phyloP scores from a whole-genome alignment of 2,113 vertebrate genomes.

The Cyphomyrus plagiostoma region DNA sequence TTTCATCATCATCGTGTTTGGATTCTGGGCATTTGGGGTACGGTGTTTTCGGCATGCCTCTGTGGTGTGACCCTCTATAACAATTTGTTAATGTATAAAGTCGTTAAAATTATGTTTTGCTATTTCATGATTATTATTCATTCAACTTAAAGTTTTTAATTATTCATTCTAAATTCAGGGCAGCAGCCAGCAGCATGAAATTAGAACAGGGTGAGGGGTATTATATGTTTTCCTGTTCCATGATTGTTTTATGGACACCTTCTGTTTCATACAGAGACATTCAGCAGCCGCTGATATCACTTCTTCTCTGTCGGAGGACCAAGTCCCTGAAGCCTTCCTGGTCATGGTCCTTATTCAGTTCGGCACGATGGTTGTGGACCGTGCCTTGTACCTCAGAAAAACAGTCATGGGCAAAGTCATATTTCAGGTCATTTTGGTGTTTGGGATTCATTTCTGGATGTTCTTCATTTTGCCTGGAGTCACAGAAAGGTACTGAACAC shows the following conservation, averaged over 20 bases:
- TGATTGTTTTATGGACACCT: not conserved
- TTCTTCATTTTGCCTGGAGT: slow-evolving; percentile 83
- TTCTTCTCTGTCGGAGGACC: slow-evolving; percentile 87
- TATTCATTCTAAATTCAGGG: not conserved
- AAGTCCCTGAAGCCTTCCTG: slow-evolving; percentile 85
- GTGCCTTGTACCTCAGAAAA: slow-evolving; percentile 79
- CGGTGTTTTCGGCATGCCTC: not conserved
- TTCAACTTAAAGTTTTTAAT: not conserved
- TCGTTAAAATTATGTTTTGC: not conserved
- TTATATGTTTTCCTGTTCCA: not conserved
- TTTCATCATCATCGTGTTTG: slow-evolving; percentile 92
- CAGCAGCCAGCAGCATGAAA: not conserved
- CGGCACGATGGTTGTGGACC: slow-evolving; percentile 86
- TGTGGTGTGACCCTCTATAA: not conserved
- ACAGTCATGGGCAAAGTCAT: slow-evolving; percentile 83
- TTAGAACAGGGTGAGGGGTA: not conserved
- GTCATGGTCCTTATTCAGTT: slow-evolving; percentile 97
- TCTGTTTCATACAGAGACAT: slow-evolving; percentile 71
- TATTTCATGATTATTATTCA: not conserved
- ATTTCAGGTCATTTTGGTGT: slow-evolving; percentile 84
- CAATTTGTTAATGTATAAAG: not conserved
- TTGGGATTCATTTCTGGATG: slow-evolving; percentile 89
- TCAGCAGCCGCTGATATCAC: slow-evolving; percentile 90
- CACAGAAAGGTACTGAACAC: slow-evolving; percentile 69
- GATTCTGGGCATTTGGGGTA: slow-evolving; percentile 92